A percentile compares a stretch with the other conserved stretches of the same genome.
phyloP scores from a whole-genome alignment of 1,140 invertebrate species.

The Zaprionus camerounensis region DNA sequence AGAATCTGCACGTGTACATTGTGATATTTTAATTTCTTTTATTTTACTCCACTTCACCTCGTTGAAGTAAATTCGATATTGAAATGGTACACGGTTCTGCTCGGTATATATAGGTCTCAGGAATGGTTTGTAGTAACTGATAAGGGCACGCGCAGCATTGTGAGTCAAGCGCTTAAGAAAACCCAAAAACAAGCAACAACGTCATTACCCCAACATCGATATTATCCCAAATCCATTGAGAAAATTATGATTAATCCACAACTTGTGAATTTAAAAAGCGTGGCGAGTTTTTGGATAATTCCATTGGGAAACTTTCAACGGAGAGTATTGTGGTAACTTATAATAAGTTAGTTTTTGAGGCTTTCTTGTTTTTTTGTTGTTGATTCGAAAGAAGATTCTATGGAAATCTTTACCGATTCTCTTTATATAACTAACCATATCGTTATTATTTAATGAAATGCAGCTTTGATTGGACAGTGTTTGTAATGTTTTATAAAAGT shows the following conservation, averaged over 20 bases:
- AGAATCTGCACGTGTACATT: neutral
- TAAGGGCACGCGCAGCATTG: neutral
- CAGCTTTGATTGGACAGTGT: no score
- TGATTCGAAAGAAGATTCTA: no score
- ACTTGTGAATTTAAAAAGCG: neutral
- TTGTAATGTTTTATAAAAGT: no score
- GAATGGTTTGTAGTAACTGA: neutral
- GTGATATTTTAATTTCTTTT: neutral
- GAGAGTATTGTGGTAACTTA: no score
- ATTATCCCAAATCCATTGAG: conserved; percentile 1
- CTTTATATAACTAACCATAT: no score
- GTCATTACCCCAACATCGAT: neutral
- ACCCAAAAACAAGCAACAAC: neutral
- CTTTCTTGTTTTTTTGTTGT: no score
- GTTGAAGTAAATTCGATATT: neutral
- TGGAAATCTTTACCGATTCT: no score
- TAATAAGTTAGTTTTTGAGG: no score
- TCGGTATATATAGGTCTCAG: neutral
- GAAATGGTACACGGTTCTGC: neutral
- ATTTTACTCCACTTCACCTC: neutral
- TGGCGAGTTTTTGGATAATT: neutral
- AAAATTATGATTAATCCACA: neutral
- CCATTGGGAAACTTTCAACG: no score
- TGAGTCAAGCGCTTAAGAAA: neutral
- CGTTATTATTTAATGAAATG: no score